phyloP scores from a whole-genome alignment of 2,113 vertebrate species.

The Amblyopsis rosae region DNA sequence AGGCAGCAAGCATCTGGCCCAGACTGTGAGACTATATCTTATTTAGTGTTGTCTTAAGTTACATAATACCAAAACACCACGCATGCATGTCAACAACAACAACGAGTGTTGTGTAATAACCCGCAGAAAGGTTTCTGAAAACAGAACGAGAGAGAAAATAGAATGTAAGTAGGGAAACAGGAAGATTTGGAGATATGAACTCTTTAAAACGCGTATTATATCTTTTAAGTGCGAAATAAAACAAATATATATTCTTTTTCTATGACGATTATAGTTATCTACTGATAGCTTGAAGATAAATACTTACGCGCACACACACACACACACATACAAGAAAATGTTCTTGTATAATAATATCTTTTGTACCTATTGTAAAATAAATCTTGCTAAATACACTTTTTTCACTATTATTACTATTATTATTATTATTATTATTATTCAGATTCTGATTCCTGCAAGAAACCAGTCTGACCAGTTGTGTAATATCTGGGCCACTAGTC shows the following conservation, averaged over 20 bases:
- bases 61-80: slow-evolving; percentile 21
- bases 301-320: no score
- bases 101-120: not conserved
- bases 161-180: no score
- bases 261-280: no score
- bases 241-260: no score
- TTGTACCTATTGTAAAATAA: no score
- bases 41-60: slow-evolving; percentile 26
- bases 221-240: no score
- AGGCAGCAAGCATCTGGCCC: slow-evolving; percentile 44
- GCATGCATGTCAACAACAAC: slow-evolving; percentile 13
- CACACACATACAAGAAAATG: no score
- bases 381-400: no score
- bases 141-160: not conserved
- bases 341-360: no score
- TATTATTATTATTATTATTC: slow-evolving; percentile 1
- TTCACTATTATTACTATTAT: not conserved
- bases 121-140: not conserved
- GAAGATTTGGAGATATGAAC: no score
- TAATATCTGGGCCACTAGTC: slow-evolving; percentile 51
- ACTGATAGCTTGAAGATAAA: no score
- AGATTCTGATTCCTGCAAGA: not conserved
- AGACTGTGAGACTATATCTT: slow-evolving; percentile 32
- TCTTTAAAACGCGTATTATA: no score
- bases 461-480: slow-evolving; percentile 25